phyloP scores from a whole-genome alignment of 2,797 vertebrate species.

The Chelon auratus region DNA sequence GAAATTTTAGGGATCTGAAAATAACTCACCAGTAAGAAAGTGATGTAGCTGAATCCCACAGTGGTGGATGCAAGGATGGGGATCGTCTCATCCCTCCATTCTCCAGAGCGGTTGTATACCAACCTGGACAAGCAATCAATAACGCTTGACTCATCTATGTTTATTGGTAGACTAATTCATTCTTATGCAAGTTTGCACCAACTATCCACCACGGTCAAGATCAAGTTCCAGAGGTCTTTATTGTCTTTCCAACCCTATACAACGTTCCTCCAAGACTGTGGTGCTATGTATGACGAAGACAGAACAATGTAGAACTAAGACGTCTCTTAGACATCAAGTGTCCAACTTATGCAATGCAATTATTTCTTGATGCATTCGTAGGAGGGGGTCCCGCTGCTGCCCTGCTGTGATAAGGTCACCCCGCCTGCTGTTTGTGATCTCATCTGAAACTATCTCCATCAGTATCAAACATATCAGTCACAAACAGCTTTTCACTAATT shows the following conservation, averaged over 20 bases:
- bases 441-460: too few relatives aligned
- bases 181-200: not conserved
- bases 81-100: slow-evolving; percentile 94
- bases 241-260: too few relatives aligned
- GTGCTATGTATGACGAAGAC: too few relatives aligned
- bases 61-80: slow-evolving; percentile 91
- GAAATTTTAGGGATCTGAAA: not conserved
- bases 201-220: not conserved
- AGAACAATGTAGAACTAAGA: too few relatives aligned
- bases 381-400: not conserved
- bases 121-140: slow-evolving; percentile 82
- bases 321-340: too few relatives aligned
- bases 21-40: slow-evolving; percentile 88
- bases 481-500: not conserved
- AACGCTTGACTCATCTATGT: not conserved
- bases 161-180: not conserved
- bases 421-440: too few relatives aligned
- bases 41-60: slow-evolving; percentile 90
- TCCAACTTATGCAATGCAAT: not conserved
- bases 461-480: too few relatives aligned
- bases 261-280: too few relatives aligned
- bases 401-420: not conserved
- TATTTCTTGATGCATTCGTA: not conserved
- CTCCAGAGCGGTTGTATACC: slow-evolving; percentile 93
- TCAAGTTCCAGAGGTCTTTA: too few relatives aligned